phyloP scores from a whole-genome alignment of 2,797 vertebrate species.

The Otolemur crassicaudatus region DNA sequence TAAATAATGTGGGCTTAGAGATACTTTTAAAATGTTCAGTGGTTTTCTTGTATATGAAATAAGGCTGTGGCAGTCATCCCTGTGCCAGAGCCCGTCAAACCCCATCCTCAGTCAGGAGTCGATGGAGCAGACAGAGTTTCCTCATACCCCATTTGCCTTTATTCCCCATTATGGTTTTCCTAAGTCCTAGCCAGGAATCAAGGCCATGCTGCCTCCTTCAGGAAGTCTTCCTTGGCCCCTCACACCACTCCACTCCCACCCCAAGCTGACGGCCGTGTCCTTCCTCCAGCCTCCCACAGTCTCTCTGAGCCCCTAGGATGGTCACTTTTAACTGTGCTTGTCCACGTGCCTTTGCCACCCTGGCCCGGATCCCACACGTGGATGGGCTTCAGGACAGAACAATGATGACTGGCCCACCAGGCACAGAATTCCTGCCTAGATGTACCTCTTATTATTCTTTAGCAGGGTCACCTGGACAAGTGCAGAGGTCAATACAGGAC shows the following conservation, averaged over 20 bases:
- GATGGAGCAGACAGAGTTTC: background rate
- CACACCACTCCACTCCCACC: background rate
- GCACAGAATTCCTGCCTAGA: background rate
- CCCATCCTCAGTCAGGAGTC: background rate
- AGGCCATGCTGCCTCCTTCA: background rate
- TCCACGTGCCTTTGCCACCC: background rate
- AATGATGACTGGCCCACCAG: background rate
- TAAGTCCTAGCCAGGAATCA: background rate
- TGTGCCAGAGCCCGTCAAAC: background rate
- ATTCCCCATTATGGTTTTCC: background rate
- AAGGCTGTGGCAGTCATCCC: background rate
- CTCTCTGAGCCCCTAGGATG: background rate
- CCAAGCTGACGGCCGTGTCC: background rate
- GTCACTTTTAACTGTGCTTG: background rate
- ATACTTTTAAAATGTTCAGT: background rate
- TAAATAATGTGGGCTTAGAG: background rate
- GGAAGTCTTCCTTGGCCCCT: background rate
- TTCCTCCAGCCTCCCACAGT: background rate
- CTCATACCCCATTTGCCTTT: background rate
- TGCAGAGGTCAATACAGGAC: background rate
- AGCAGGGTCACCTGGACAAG: background rate
- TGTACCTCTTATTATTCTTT: background rate
- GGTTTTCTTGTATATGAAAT: background rate
- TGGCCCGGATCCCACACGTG: background rate
- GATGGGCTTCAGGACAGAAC: background rate